Conservation (phyloP, 2,113 vertebrate genomes). For the Plecotus auritus region DNA sequence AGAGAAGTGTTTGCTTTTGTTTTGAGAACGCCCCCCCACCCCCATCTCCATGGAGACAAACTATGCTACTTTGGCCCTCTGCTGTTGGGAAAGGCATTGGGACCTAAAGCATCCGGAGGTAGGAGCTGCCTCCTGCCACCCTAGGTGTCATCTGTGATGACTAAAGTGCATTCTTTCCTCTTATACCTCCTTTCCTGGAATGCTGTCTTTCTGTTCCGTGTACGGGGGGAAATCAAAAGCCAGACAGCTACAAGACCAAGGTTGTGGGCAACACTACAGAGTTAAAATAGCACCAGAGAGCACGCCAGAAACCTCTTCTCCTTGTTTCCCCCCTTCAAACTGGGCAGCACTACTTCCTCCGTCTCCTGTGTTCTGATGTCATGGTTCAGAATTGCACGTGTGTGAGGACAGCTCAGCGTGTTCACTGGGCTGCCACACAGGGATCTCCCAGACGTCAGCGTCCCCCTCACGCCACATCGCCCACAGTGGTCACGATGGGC, state of each 20-base stretch:
- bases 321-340: neutral
- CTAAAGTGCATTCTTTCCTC: neutral
- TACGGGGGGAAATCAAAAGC: neutral
- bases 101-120: rapidly evolving
- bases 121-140: neutral
- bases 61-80: neutral
- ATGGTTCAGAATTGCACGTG: too few species aligned
- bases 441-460: constrained; percentile 43
- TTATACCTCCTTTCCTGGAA: neutral
- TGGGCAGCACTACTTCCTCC: neutral
- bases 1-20: neutral
- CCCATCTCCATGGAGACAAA: neutral
- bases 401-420: neutral
- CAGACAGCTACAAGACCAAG: neutral
- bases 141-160: neutral
- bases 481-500: constrained; percentile 19
- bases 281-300: neutral
- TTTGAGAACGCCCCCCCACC: neutral
- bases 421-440: neutral
- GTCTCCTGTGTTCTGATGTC: neutral
- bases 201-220: neutral
- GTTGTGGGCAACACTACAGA: neutral
- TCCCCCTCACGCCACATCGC: constrained; percentile 12
- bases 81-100: neutral
- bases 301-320: neutral